Conservation (phyloP, 2,113 vertebrate genomes). For the Penelope pileata region DNA sequence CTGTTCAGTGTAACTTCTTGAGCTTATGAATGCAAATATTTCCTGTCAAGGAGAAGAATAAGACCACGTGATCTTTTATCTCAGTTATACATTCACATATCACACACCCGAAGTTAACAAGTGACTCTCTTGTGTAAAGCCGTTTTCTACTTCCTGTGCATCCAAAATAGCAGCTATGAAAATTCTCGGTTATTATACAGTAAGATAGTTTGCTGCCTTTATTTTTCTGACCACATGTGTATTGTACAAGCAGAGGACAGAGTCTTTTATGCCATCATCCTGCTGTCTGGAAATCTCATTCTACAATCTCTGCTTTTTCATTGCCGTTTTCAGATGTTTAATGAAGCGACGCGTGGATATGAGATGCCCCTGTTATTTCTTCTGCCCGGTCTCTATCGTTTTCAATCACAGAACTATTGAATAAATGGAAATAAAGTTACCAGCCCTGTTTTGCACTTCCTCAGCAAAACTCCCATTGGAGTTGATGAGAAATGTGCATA, state of each 20-base stretch:
- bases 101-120: conserved; percentile 32
- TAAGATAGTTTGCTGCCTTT: conserved; percentile 22
- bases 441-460: neutral
- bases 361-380: conserved; percentile 18
- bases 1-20: neutral
- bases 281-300: conserved; percentile 42
- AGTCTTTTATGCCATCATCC: conserved; percentile 34
- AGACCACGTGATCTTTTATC: conserved; percentile 30
- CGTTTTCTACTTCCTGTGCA: neutral
- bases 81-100: conserved; percentile 27
- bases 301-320: conserved; percentile 38
- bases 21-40: conserved; percentile 36
- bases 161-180: conserved; percentile 1
- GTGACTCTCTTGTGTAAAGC: conserved; percentile 27
- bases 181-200: neutral
- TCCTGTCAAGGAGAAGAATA: conserved; percentile 17
- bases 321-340: conserved; percentile 49
- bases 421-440: conserved; percentile 22
- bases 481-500: neutral
- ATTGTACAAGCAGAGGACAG: conserved; percentile 15
- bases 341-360: conserved; percentile 43
- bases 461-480: neutral
- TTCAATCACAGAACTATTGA: conserved; percentile 18
- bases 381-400: neutral
- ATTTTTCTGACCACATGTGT: conserved; percentile 26